These are phyloP conservation scores for Motacilla tschutschensis DNA, from an alignment of 2,113 vertebrate species.

Conservation along the genomic window DNA sequence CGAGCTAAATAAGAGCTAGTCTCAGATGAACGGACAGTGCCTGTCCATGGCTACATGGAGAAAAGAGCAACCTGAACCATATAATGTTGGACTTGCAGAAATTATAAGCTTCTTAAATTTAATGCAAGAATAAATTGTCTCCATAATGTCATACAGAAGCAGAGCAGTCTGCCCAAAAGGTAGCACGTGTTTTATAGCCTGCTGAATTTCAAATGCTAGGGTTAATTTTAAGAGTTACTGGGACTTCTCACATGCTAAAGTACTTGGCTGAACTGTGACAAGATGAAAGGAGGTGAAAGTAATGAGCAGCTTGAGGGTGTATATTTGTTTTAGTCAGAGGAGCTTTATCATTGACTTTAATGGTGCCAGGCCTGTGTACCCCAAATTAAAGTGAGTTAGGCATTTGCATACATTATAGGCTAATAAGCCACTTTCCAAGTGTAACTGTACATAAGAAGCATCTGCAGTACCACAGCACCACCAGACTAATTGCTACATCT, in stretches of 20 bases:
- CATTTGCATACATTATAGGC: background rate
- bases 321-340: conserved; percentile 39
- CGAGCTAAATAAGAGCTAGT: background rate
- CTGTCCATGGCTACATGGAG: background rate
- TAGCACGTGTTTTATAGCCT: conserved; percentile 7
- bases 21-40: background rate
- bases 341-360: conserved; percentile 32
- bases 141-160: background rate
- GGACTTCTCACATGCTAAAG: conserved; percentile 37
- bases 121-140: background rate
- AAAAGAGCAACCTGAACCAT: background rate
- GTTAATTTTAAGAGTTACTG: conserved; percentile 44
- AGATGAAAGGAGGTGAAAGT: conserved; percentile 54
- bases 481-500: background rate
- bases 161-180: background rate
- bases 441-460: background rate
- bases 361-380: background rate
- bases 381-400: conserved; percentile 5
- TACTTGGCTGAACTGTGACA: conserved; percentile 30
- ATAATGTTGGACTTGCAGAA: background rate
- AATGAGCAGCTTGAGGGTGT: conserved; percentile 46
- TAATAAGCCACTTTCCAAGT: background rate
- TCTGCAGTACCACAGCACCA: background rate
- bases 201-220: conserved; percentile 21
- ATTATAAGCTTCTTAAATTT: background rate